Base-by-base conservation (phyloP, 2,888 invertebrate species). In the Unio pictorum region DNA sequence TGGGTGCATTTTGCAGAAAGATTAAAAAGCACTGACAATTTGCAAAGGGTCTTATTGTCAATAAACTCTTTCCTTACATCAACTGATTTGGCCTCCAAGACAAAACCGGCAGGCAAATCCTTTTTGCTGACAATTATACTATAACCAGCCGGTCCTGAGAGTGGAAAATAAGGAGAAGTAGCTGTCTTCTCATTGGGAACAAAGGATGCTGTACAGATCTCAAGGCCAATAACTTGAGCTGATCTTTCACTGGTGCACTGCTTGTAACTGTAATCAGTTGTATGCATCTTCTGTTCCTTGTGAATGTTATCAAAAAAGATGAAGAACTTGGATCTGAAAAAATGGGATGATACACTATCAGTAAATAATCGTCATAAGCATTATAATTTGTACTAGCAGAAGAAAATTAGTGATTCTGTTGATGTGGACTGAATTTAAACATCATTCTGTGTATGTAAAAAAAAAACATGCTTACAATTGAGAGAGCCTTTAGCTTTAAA, bases 221-320 rank as follows among this genome's bases (percentile, higher is more conserved):
- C 95, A 66, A 97, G 92, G 0, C 97, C 97, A 23, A 96, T 92
- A 1, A 95, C 93, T 71, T 93, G 93, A 82, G 95, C 95, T 34
- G 26, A 18, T 28, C 17, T 57, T 61, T 45, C 23, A 72, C 72
- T 69, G 0, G 67, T 58, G 0, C 59, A 67, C 54, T 56, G 60
- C 15, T 45, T 56, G 18, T 96, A 45, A 4, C 76, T 73, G 20
- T 81, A 72, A 8, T 89, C 87, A 0, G 87, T 84, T 73, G 92
- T 92, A 60, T 94, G 91, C 4, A 95, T 95, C 66, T 90, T 90
- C 83, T 95, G 94, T n/a, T 92, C 92, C 67, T 92, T 90, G 76
- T 94, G 94, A 63, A 92, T 89, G 20, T 93, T 78, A 61, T 81
- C 79, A 69, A 85, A 81, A 17, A 86, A 74, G 68, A 86, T 80